phyloP scores from a whole-genome alignment of 2,888 invertebrate genomes.

The Ophion ellenae region DNA sequence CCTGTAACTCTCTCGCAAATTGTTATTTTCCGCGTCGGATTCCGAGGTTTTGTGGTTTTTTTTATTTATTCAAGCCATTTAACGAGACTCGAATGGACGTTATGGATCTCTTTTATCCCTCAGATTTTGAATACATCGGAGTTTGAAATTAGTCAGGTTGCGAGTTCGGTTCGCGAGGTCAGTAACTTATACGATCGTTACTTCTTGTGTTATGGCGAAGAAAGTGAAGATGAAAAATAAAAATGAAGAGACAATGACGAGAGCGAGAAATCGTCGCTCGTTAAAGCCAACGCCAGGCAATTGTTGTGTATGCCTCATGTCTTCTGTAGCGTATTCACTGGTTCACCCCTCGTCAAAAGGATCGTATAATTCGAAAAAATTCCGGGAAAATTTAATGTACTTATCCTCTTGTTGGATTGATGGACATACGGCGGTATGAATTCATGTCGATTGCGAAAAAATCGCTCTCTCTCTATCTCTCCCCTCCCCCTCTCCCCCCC shows the following conservation, averaged over 20 bases:
- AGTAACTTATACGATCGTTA: constrained; percentile 22
- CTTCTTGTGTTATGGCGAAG: constrained; percentile 5
- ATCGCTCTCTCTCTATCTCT: neutral
- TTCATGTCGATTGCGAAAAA: neutral
- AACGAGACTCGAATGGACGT: neutral
- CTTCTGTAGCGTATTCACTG: constrained; percentile 23
- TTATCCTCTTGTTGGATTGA: constrained; percentile 3
- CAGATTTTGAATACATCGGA: neutral
- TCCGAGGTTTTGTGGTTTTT: neutral
- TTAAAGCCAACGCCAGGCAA: constrained; percentile 26
- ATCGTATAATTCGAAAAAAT: constrained; percentile 38
- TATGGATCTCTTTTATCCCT: neutral
- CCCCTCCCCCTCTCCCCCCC: too few species aligned
- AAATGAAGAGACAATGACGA: constrained; percentile 17
- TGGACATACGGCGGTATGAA: neutral
- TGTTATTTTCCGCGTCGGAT: neutral
- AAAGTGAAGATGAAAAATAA: constrained; percentile 15
- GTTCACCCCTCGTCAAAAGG: constrained; percentile 34
- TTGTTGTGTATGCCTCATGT: constrained; percentile 14
- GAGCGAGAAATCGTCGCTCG: constrained; percentile 43
- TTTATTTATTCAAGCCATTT: neutral
- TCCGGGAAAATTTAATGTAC: constrained; percentile 35
- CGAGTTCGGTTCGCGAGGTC: constrained; percentile 6
- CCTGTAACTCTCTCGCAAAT: neutral
- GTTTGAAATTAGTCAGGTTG: neutral